Conservation (phyloP, 2,888 invertebrate species). For the Smittia sp. region DNA sequence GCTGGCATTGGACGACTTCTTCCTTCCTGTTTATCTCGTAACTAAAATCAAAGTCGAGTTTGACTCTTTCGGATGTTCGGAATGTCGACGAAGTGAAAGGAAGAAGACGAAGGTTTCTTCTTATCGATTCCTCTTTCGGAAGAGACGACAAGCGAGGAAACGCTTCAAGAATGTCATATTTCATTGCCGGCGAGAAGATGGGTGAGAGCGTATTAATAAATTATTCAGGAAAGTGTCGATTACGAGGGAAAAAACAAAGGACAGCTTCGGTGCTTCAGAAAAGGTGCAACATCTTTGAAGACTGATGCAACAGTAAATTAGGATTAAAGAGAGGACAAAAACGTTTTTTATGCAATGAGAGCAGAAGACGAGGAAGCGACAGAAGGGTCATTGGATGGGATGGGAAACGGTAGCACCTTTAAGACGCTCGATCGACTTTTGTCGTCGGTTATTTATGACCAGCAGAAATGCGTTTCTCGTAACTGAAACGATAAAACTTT, state of each 20-base stretch:
- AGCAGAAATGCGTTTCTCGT: conserved; percentile 10
- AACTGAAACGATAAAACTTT: neutral
- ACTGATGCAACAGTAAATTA: conserved; percentile 7
- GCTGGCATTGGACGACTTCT: neutral
- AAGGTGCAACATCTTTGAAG: conserved; percentile 23
- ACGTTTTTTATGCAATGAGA: neutral
- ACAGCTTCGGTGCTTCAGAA: neutral
- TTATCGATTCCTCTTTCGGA: neutral
- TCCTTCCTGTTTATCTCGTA: conserved; percentile 34
- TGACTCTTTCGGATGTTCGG: neutral
- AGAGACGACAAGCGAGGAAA: neutral
- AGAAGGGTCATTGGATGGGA: neutral
- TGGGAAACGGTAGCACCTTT: neutral
- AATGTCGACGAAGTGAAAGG: neutral
- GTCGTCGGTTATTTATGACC: conserved; percentile 24
- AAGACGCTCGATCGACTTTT: neutral
- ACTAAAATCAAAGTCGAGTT: neutral
- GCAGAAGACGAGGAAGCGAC: no score
- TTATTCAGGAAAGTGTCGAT: conserved; percentile 32
- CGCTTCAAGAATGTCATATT: neutral
- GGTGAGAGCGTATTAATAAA: conserved; percentile 20
- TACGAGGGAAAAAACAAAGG: conserved; percentile 31
- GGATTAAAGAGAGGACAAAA: neutral
- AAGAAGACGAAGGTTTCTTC: neutral
- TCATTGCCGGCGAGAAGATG: neutral